Percentiles rank a stretch among this genome's conserved stretches.
phyloP scores from a whole-genome alignment of 2,888 invertebrate genomes.

The Orthosia incerta region DNA sequence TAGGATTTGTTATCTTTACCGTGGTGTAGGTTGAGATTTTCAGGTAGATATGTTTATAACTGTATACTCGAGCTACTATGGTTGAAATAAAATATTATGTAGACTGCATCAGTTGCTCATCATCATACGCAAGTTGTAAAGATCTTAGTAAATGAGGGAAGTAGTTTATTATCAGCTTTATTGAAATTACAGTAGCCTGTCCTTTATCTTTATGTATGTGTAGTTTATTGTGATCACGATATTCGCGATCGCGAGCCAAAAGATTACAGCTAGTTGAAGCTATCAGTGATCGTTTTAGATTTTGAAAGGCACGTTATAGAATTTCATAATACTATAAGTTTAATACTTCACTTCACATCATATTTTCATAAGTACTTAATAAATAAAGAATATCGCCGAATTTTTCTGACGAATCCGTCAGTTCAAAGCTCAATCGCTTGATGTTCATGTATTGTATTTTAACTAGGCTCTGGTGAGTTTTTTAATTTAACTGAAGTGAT shows the following conservation, averaged over 20 bases:
- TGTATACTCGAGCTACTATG: background rate
- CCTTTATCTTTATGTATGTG: conserved; percentile 19
- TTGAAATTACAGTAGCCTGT: conserved; percentile 23
- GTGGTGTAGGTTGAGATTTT: conserved; percentile 46
- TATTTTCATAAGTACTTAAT: background rate
- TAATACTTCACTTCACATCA: too few relatives aligned
- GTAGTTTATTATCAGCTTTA: conserved; percentile 18
- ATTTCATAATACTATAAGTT: background rate
- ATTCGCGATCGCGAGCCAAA: conserved; percentile 43
- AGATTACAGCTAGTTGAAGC: conserved; percentile 34
- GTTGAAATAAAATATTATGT: conserved; percentile 11
- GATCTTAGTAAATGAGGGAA: conserved; percentile 21
- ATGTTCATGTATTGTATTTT: background rate
- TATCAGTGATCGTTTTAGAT: conserved; percentile 24
- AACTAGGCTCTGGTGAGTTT: background rate
- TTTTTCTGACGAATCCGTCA: too few relatives aligned
- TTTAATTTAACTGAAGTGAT: background rate
- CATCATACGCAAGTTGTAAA: conserved; percentile 7
- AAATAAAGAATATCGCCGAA: background rate
- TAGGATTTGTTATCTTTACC: conserved; percentile 57
- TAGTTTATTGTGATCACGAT: conserved; percentile 34
- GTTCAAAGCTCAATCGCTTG: background rate
- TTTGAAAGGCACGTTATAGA: background rate
- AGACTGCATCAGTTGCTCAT: conserved; percentile 13
- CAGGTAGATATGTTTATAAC: conserved; percentile 36